A percentile compares a stretch with the other conserved stretches of the same genome.
phyloP scores from a whole-genome alignment of 2,797 vertebrate genomes.

The Onychomys torridus region DNA sequence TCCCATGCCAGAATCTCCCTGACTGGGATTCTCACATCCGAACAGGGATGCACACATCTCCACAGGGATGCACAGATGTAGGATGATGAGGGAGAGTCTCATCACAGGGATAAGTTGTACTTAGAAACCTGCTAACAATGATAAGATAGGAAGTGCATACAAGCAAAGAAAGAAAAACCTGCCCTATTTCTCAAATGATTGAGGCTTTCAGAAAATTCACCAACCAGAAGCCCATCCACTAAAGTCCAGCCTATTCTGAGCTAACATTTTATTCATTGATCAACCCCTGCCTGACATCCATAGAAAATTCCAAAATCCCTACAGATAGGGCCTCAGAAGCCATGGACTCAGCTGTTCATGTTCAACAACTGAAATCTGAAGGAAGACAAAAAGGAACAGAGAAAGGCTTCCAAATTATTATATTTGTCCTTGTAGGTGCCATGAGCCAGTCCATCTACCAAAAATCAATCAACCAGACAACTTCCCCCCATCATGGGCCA shows the following conservation, averaged over 20 bases:
- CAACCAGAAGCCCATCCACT: not conserved
- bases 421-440: not conserved
- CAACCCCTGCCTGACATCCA: not conserved
- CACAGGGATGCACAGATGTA: not conserved
- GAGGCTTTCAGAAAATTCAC: not conserved
- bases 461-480: not conserved
- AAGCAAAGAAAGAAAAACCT: not conserved
- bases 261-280: not conserved
- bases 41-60: not conserved
- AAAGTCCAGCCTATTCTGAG: not conserved
- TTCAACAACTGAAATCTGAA: not conserved
- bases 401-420: not conserved
- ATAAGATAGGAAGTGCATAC: not conserved
- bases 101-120: not conserved
- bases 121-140: not conserved
- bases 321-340: not conserved
- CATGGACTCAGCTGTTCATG: not conserved
- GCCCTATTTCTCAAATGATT: not conserved
- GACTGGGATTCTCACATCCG: not conserved
- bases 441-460: not conserved
- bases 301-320: not conserved
- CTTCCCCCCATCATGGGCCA: no score
- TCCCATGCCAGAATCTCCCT: no score
- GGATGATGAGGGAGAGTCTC: not conserved
- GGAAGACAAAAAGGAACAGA: not conserved